phyloP scores from a whole-genome alignment of 2,888 invertebrate species.

The Deilephila elpenor region DNA sequence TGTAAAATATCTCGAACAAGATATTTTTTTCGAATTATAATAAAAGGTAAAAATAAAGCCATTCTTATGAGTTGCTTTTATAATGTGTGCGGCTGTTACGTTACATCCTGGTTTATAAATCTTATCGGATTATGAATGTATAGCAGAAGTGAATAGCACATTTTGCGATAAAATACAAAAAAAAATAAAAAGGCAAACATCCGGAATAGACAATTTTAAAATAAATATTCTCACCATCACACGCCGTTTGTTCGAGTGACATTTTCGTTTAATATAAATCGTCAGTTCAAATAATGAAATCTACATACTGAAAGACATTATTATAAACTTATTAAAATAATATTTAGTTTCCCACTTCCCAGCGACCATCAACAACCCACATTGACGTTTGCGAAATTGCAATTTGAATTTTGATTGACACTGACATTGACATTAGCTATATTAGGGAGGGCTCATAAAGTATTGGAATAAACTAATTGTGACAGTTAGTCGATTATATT shows the following conservation, averaged over 20 bases:
- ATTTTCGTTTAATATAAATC: slow-evolving; percentile 66
- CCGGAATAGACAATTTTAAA: background rate
- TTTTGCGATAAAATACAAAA: background rate
- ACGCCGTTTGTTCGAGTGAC: slow-evolving; percentile 95
- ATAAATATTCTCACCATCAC: slow-evolving; percentile 88
- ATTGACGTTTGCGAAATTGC: background rate
- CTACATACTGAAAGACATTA: slow-evolving; percentile 19
- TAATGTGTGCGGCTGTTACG: background rate
- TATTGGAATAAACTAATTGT: background rate
- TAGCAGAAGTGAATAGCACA: background rate
- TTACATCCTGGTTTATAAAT: background rate
- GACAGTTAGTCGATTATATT: too few species aligned
- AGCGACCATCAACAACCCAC: background rate
- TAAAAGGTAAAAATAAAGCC: background rate
- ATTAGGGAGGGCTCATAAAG: background rate
- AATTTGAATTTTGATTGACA: background rate
- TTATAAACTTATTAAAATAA: background rate
- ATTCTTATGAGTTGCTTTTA: background rate
- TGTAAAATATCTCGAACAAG: too few species aligned
- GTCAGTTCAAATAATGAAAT: background rate
- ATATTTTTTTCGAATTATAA: too few species aligned
- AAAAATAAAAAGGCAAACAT: background rate
- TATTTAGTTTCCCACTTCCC: background rate
- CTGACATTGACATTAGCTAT: background rate
- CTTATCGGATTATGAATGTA: background rate